A percentile compares a stretch with the other conserved stretches of the same genome.
These are phyloP conservation scores for Microcaecilia unicolor DNA, from an alignment of 2,797 vertebrate genomes.

Conservation along the genomic window DNA sequence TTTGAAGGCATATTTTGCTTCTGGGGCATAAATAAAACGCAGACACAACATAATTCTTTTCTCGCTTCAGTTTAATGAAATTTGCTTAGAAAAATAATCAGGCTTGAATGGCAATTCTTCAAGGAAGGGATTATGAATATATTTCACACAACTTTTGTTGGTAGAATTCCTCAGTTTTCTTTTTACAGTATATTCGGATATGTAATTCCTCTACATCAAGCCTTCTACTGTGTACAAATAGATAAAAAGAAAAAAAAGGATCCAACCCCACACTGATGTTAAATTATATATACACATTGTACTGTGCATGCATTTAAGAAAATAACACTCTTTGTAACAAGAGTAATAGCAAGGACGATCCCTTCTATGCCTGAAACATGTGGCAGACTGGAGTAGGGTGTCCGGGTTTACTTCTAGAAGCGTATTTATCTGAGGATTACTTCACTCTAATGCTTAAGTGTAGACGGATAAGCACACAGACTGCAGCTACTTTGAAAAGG, in stretches of 20 bases:
- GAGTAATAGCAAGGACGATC: constrained; percentile 42
- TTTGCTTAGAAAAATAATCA: constrained; percentile 72
- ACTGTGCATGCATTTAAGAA: constrained; percentile 51
- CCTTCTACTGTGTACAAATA: constrained; percentile 55
- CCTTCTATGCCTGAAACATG: constrained; percentile 48
- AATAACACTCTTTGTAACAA: constrained; percentile 52
- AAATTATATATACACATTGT: constrained; percentile 39
- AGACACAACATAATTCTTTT: constrained; percentile 28
- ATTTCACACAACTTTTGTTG: constrained; percentile 48
- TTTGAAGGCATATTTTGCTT: too few relatives aligned
- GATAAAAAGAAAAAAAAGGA: constrained; percentile 37
- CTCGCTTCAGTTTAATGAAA: constrained; percentile 64
- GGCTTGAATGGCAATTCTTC: constrained; percentile 57
- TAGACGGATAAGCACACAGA: constrained; percentile 7
- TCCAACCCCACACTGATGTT: constrained; percentile 41
- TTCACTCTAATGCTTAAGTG: not conserved
- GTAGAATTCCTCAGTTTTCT: constrained; percentile 46
- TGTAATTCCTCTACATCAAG: constrained; percentile 44
- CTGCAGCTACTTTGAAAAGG: constrained; percentile 1
- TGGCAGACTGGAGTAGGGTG: constrained; percentile 22
- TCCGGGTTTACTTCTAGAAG: constrained; percentile 20
- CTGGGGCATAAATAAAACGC: constrained; percentile 35
- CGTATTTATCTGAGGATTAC: constrained; percentile 12
- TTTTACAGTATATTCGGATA: constrained; percentile 42
- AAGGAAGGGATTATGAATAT: constrained; percentile 51